Percentiles rank a stretch among this genome's conserved stretches.
These are phyloP conservation scores for Girardia tigrina DNA, from an alignment of 2,888 invertebrate species.

Conservation along the genomic window DNA sequence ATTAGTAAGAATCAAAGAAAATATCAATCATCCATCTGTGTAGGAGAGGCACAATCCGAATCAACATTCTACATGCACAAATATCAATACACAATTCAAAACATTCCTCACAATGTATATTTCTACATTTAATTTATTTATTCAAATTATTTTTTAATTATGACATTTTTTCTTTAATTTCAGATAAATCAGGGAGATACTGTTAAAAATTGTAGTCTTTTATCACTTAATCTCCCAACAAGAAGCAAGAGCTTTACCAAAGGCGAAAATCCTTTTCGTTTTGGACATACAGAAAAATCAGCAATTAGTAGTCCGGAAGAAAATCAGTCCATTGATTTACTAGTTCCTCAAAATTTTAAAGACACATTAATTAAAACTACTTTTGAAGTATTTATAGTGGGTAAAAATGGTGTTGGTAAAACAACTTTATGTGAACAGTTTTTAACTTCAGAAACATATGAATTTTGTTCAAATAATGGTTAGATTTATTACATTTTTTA, in stretches of 20 bases:
- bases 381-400: not conserved
- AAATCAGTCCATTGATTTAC: conserved; percentile 5
- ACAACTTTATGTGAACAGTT: not conserved
- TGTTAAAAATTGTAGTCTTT: conserved; percentile 10
- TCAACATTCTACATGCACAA: too few relatives aligned
- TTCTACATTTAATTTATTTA: too few relatives aligned
- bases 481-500: too few relatives aligned
- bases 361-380: not conserved
- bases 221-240: not conserved
- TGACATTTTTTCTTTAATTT: not conserved
- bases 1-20: too few relatives aligned
- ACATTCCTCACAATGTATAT: too few relatives aligned
- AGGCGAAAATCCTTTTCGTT: conserved; percentile 11
- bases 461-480: not conserved
- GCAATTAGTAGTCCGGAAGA: conserved; percentile 4
- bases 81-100: too few relatives aligned
- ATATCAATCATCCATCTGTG: too few relatives aligned
- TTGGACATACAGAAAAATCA: not conserved
- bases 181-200: conserved; percentile 13
- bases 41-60: too few relatives aligned
- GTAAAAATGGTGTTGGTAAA: conserved; percentile 14
- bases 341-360: not conserved
- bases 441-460: not conserved
- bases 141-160: not conserved
- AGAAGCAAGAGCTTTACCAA: not conserved